Base-by-base conservation (phyloP, 2,113 vertebrate genomes). In the Dicerorhinus sumatrensis region DNA sequence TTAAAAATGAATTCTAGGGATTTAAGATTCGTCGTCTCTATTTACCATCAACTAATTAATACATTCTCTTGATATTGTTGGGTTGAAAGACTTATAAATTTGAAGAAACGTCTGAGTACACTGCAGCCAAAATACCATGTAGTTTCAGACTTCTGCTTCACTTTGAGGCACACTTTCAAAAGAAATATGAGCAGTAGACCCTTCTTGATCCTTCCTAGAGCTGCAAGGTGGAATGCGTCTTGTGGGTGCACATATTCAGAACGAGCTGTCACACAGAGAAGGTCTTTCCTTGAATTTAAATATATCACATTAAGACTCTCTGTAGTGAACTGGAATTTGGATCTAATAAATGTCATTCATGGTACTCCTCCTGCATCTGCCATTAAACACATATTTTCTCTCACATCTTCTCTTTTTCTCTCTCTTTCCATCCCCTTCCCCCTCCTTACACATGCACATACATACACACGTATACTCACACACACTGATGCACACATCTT, bases 41-140 rank as follows among this genome's bases (percentile, higher is more conserved):
- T 97, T 98, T 97, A 95, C 91, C 93, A 98, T 75, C 87, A 97
- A 89, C 75, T 95, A 98, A 96, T 96, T 86, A 75, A 62, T 6
- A 23, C 77, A 94, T 98, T 97, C 91, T 96, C 72, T 94, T 81
- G 46, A 87, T 97, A 93, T 14, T 48, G 58, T 94, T 96, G 94
- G 79, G 83, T 77, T 92, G 90, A 89, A 96, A 96, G 92, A 91
- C 79, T 92, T 95, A 95, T n/a, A 93, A 13, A 29, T 95, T 89
- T 90, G 58, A 95, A 85, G 84, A 91, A 56, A 94, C 0, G 2
- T 83, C 91, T 42, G 65, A 94, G n/a, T 1, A 82, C 6, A 62
- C 17, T 83, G 94, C 85, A 80, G 86, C 65, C 96, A 98, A 98
- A 95, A 81, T n/a, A 89, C 88, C 42, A 91, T 88, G 94, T 80